phyloP scores from a whole-genome alignment of 2,113 vertebrate genomes.

The Platycercus adscitus region DNA sequence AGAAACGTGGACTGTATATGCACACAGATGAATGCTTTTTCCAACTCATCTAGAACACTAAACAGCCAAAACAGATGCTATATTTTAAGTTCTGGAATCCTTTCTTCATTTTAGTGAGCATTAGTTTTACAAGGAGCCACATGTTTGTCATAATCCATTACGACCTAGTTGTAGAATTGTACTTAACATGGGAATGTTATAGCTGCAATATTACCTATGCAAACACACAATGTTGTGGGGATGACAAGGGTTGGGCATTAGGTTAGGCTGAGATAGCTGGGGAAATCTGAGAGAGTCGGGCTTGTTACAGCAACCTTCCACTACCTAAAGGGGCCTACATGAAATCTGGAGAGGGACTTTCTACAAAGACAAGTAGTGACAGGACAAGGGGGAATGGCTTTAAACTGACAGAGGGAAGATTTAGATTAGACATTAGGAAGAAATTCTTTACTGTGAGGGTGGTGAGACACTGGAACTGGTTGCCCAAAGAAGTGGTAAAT shows the following conservation, averaged over 20 bases:
- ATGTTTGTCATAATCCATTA: neutral
- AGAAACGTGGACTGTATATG: neutral
- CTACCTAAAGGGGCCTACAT: neutral
- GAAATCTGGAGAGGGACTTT: neutral
- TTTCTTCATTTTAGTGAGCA: neutral
- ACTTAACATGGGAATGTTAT: neutral
- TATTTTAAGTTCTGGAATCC: neutral
- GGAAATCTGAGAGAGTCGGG: neutral
- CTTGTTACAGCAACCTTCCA: neutral
- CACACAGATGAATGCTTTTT: fast-evolving
- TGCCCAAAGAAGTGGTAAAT: neutral
- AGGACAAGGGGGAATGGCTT: neutral
- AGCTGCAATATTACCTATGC: neutral
- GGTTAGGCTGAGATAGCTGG: neutral
- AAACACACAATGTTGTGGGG: too few relatives aligned
- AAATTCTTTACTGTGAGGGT: neutral
- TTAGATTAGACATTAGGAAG: neutral
- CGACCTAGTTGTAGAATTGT: neutral
- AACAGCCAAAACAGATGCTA: neutral
- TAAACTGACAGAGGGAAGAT: neutral
- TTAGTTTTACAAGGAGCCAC: neutral
- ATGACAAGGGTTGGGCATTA: neutral
- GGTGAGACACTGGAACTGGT: neutral
- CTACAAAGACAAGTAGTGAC: neutral
- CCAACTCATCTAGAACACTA: neutral